These are phyloP conservation scores for Microctenopoma lineatum DNA, from an alignment of 2,797 vertebrate species.

Conservation along the genomic window DNA sequence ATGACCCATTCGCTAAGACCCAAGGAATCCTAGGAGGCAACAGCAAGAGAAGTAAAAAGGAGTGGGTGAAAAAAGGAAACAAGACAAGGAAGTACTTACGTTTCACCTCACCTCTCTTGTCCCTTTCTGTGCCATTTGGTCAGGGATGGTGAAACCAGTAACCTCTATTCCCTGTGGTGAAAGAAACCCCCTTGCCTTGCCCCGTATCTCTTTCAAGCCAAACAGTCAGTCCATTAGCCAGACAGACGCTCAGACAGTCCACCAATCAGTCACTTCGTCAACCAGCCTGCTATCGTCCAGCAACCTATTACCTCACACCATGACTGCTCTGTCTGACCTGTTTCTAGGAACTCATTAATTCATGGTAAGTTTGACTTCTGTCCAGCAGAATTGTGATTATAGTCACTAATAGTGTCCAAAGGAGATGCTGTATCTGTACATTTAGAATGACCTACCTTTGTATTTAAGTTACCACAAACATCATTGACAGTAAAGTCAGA, in stretches of 20 bases:
- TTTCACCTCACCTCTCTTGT: conserved; percentile 44
- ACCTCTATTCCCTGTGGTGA: conserved; percentile 60
- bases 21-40: conserved; percentile 53
- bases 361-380: conserved; percentile 78
- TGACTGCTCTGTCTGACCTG: conserved; percentile 80
- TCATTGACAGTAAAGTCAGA: no score
- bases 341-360: conserved; percentile 82
- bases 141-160: conserved; percentile 78
- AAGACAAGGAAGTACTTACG: conserved; percentile 28
- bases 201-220: conserved; percentile 43
- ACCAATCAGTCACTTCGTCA: conserved; percentile 52
- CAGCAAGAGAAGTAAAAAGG: conserved; percentile 30
- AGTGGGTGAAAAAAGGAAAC: conserved; percentile 32
- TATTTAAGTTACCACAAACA: no score
- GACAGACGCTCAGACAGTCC: conserved; percentile 51
- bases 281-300: conserved; percentile 73
- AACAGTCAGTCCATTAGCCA: conserved; percentile 40
- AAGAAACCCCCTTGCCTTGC: conserved; percentile 53
- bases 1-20: conserved; percentile 65
- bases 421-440: no score
- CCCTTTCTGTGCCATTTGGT: conserved; percentile 48
- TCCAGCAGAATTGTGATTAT: background rate
- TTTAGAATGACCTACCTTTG: no score
- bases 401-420: no score
- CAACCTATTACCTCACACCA: conserved; percentile 80